Evolutionary conservation across 2,888 invertebrate genomes (phyloP), one percentile per base, ranked within the genome.

Genomic region (Caenorhabditis doughertyi): DNA sequence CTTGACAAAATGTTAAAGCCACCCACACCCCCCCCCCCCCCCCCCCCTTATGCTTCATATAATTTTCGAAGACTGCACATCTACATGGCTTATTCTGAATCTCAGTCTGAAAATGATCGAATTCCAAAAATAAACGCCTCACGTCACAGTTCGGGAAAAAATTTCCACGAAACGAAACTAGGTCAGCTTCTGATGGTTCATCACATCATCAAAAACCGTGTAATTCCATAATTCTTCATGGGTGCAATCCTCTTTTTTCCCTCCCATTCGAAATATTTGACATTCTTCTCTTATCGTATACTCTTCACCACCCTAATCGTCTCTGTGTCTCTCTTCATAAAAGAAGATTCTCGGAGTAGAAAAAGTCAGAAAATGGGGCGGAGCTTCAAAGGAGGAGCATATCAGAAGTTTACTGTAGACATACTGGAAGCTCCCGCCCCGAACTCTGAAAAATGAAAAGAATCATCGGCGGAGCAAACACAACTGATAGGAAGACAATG

Each of bases 241-340:
- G 53, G 55, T 67, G 67, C 76, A 76, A 58, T 67, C 74, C 49
- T 5, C n/a, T n/a, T n/a, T n/a, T 39, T 58, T 21, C 47, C 51
- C 60, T 53, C 55, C 51, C 18, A 16, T 49, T 44, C 23, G 29
- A 76, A 64, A 76, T 76, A 35, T 60, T 32, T 67, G 21, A 56
- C 47, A 76, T 76, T 76, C 76, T 60, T 68, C 47, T 35, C 76
- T 76, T 76, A 76, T 76, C 76, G 73, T 56, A n/a, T n/a, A 16
- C 44, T 53, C 11, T 2, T 64, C 29, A 29, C 18, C n/a, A 25
- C 39, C 27, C 16, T 71, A 16, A 16, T 18, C 51, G 21, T 56
- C 74, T 74, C 65, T 53, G 62, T 74, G 39, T 62, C 51, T 62
- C 44, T 64, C 49, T 67, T 67, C 49, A 35, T n/a, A n/a, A n/a